Evolutionary conservation across 2,797 vertebrate genomes (phyloP), one percentile per base, ranked within the genome.

Genomic region (Fistularia commersonii): DNA sequence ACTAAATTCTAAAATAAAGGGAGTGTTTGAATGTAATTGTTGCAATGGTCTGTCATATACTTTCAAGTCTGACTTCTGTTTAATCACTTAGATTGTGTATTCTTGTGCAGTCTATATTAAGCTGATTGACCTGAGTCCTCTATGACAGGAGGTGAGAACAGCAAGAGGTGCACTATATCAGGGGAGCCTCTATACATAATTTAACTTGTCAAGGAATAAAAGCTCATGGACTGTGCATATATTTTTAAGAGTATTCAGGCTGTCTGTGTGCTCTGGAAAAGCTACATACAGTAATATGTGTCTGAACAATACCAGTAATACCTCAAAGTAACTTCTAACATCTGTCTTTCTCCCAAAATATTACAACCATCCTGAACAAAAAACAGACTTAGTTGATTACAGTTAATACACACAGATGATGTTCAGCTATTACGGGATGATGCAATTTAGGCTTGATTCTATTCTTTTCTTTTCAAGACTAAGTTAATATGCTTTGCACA

Each of bases 131-230:
- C 23, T 23, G 23, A 23, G 23, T 23, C 4, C 23, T 69, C 50
- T 45, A 69, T 74, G 77, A 77, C 69, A 66, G 63, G 55, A 69
- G 64, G 50, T 69, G 76, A 69, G 68, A 72, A 77, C 64, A 76
- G 75, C 79, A 67, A 78, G 50, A 75, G 63, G 69, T 23, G 4
- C 23, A 23, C 11, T 75, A 82, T 77, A 69, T 81, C 68, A 62
- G 65, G 59, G 54, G 60, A 71, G 61, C 64, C 54, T 58, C 66
- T 65, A 54, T 85, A 79, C 83, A 85, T 87, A 80, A 85, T 86
- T 82, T 58, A 85, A 72, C 62, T 46, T 43, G 66, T 62, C 65
- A 2, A 43, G 54, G 57, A 78, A 66, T 60, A 49, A 68, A 61
- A 51, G 72, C 86, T 85, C 81, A 83, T 65, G 83, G 84, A 61